A percentile compares a stretch with the other conserved stretches of the same genome.
Evolutionary conservation across 2,113 vertebrate species (phyloP).

Genomic region (Phaethornis superciliosus): DNA sequence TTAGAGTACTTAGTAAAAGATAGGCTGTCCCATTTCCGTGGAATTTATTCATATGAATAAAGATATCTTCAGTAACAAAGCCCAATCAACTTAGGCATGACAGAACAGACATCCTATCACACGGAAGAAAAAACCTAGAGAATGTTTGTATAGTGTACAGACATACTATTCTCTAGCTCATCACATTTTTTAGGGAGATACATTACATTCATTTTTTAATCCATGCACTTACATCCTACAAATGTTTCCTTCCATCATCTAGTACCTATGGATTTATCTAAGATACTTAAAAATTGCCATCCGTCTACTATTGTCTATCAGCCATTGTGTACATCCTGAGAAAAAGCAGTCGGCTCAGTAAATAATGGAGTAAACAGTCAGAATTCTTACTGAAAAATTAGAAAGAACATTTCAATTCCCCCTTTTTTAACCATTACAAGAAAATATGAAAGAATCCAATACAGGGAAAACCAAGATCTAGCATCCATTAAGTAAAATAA

Average conservation of each 20-base stretch:
- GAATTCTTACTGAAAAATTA: background rate
- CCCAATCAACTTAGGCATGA: background rate
- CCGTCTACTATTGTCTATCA: background rate
- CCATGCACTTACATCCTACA: background rate
- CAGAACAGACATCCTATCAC: background rate
- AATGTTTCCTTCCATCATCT: background rate
- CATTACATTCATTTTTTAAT: background rate
- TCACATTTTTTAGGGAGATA: background rate
- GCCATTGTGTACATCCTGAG: background rate
- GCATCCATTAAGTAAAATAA: background rate
- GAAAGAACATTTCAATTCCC: background rate
- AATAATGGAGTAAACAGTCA: background rate
- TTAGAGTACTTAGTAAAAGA: background rate
- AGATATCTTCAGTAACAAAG: background rate
- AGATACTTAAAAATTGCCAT: background rate
- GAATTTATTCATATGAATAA: background rate
- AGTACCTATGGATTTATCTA: background rate
- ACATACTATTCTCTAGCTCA: background rate
- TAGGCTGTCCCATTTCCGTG: background rate
- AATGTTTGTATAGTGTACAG: background rate
- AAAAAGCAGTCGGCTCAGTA: rapidly evolving
- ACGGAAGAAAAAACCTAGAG: background rate
- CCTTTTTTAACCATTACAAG: background rate
- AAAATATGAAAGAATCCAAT: background rate
- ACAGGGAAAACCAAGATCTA: background rate